Conservation (phyloP, 2,888 invertebrate genomes). For the Andricus quercusramuli region DNA sequence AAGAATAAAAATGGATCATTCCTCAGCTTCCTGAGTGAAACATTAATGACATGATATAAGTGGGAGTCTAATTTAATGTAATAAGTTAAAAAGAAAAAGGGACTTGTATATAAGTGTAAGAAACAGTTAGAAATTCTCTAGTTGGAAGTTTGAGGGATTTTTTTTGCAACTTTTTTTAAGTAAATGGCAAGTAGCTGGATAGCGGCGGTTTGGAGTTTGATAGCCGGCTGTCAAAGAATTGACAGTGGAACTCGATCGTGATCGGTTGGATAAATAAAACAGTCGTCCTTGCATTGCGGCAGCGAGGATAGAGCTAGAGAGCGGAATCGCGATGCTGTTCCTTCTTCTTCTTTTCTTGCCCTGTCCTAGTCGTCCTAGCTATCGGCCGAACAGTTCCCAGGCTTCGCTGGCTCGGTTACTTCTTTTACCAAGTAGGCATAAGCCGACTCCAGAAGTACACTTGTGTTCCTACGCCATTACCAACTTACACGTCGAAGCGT, state of each 20-base stretch:
- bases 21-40: not conserved
- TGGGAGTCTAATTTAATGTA: not conserved
- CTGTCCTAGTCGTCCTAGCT: slow-evolving; percentile 7
- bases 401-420: slow-evolving; percentile 59
- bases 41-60: not conserved
- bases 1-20: not conserved
- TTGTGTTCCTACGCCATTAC: slow-evolving; percentile 30
- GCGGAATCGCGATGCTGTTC: slow-evolving; percentile 24
- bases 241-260: slow-evolving; percentile 40
- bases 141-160: slow-evolving; percentile 4
- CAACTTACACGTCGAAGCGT: slow-evolving; percentile 50
- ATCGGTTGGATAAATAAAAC: slow-evolving; percentile 35
- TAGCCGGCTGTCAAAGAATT: slow-evolving; percentile 39
- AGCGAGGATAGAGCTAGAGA: slow-evolving; percentile 30
- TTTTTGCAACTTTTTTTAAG: not conserved
- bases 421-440: slow-evolving; percentile 47
- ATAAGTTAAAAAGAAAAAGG: not conserved
- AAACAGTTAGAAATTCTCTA: slow-evolving; percentile 8
- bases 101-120: not conserved
- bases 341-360: slow-evolving; percentile 30
- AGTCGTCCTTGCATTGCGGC: slow-evolving; percentile 38
- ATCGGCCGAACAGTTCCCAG: slow-evolving; percentile 63
- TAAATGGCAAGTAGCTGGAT: slow-evolving; percentile 35
- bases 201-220: slow-evolving; percentile 30
- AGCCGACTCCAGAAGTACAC: slow-evolving; percentile 51